These are phyloP conservation scores for Eucidaris tribuloides DNA, from an alignment of 35 echinoderm and acorn worm genomes.

Conservation along the genomic window DNA sequence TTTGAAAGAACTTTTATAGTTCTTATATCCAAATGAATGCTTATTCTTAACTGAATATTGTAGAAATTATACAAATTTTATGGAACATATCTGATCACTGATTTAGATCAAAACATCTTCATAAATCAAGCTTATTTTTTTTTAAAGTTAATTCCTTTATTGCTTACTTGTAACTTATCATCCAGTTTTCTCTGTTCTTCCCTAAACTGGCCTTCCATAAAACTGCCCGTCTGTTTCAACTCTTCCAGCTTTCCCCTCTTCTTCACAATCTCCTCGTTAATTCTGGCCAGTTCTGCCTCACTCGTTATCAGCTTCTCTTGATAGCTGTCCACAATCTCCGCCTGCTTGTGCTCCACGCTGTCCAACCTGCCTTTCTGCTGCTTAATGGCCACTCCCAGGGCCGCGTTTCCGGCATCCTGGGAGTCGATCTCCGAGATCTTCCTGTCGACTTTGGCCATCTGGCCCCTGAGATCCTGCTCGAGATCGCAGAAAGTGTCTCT, in stretches of 20 bases:
- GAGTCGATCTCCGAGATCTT: constrained; percentile 16
- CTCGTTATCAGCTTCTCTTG: constrained; percentile 43
- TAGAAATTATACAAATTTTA: not conserved
- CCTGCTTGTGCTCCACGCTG: constrained; percentile 10
- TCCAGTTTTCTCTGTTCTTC: constrained; percentile 64
- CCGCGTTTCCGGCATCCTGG: constrained; percentile 13
- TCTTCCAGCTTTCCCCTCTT: constrained; percentile 54
- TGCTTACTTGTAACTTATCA: constrained; percentile 52
- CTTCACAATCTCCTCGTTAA: constrained; percentile 25
- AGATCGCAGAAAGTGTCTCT: constrained; percentile 19
- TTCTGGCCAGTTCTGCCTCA: not conserved
- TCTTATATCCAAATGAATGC: not conserved
- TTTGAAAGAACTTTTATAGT: not conserved
- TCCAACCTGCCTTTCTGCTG: constrained; percentile 28
- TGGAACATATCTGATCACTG: too few species aligned
- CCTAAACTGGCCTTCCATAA: constrained; percentile 59
- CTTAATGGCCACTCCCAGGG: constrained; percentile 7
- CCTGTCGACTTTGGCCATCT: constrained; percentile 20
- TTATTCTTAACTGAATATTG: not conserved
- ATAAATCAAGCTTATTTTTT: too few species aligned
- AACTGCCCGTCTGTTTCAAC: constrained; percentile 62
- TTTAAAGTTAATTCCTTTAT: too few species aligned
- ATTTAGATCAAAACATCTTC: too few species aligned
- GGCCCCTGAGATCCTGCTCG: constrained; percentile 27
- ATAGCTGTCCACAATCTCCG: constrained; percentile 19